These are phyloP conservation scores for Cepaea hortensis DNA, from an alignment of 2,888 invertebrate genomes.

Conservation along the genomic window DNA sequence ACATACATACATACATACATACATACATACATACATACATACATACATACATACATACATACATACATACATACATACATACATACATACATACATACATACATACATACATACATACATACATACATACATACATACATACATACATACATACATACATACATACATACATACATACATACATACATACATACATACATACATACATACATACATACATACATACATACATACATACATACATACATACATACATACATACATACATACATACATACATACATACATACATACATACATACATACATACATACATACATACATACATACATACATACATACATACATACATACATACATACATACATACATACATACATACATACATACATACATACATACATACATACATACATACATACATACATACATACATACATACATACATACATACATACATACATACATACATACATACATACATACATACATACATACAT, in stretches of 20 bases:
- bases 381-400: too few relatives aligned
- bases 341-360: too few relatives aligned
- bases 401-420: too few relatives aligned
- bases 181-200: conserved; percentile 25
- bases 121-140: conserved; percentile 6
- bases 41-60: conserved; percentile 1
- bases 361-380: too few relatives aligned
- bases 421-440: too few relatives aligned
- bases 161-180: conserved; percentile 5
- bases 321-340: too few relatives aligned
- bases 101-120: background rate
- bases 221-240: background rate
- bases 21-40: background rate
- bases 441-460: too few relatives aligned
- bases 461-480: too few relatives aligned
- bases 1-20: background rate
- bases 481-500: too few relatives aligned
- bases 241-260: background rate
- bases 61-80: background rate
- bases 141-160: background rate
- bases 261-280: too few relatives aligned
- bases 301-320: too few relatives aligned
- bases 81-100: background rate
- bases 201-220: conserved; percentile 22
- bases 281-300: too few relatives aligned